Percentiles rank a stretch among this genome's conserved stretches.
phyloP scores from a whole-genome alignment of 53 echinoderm and acorn worm genomes.

The Temnopleurus reevesii region DNA sequence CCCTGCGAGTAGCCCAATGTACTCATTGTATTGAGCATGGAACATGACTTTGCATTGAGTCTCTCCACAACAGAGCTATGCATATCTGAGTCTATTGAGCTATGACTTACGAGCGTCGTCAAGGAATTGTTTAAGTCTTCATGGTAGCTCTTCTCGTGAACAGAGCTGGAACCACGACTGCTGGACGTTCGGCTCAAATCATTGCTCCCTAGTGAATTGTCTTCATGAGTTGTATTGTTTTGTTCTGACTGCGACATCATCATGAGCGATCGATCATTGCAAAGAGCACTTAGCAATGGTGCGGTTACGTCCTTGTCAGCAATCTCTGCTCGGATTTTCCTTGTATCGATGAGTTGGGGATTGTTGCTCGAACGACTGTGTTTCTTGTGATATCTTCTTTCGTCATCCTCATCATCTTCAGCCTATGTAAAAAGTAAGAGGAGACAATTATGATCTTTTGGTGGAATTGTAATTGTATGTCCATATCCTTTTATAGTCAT shows the following conservation, averaged over 20 bases:
- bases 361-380: slow-evolving; percentile 13
- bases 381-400: slow-evolving; percentile 42
- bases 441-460: too few relatives aligned
- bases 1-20: slow-evolving; percentile 59
- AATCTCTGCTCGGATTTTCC: slow-evolving; percentile 87
- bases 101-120: slow-evolving; percentile 92
- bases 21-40: slow-evolving; percentile 52
- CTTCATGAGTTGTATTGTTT: slow-evolving; percentile 56
- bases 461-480: too few relatives aligned
- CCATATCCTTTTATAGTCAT: too few relatives aligned
- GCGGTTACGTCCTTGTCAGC: slow-evolving; percentile 86
- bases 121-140: slow-evolving; percentile 89
- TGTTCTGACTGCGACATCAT: slow-evolving; percentile 86
- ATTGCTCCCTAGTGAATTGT: slow-evolving; percentile 57
- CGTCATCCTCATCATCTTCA: slow-evolving; percentile 68
- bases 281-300: slow-evolving; percentile 91
- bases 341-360: slow-evolving; percentile 72
- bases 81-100: slow-evolving; percentile 96
- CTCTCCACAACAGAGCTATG: slow-evolving; percentile 72
- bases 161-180: slow-evolving; percentile 73
- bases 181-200: slow-evolving; percentile 77
- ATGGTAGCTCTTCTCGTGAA: slow-evolving; percentile 70
- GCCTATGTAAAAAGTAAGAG: too few relatives aligned
- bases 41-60: slow-evolving; percentile 70
- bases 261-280: slow-evolving; percentile 86